Base-by-base conservation (phyloP, 2,113 vertebrate genomes). In the Cettia cetti region DNA sequence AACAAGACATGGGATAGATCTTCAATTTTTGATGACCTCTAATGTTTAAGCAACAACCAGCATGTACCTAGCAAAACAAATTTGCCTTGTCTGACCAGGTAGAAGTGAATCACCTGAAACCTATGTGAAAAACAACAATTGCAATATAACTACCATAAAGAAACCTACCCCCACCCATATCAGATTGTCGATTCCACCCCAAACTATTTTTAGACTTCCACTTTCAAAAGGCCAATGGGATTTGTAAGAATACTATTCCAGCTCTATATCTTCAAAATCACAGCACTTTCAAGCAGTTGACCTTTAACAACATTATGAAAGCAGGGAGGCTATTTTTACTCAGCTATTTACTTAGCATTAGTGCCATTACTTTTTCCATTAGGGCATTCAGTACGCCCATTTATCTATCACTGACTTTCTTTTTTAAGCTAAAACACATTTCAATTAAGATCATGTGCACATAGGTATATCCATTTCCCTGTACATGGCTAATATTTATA, bases 361-460 rank as follows among this genome's bases (percentile, higher is more conserved):
- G 75, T 93, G 68, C 64, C 64, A 83, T 83, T 94, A 82, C 50
- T 94, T 86, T 95, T 95, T 96, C 94, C 92, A 86, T 96, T 92
- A 94, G 56, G 4, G 31, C 66, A 94, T 66, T 82, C 63, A 84
- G 35, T n/a, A 86, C 15, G 79, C 19, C 26, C 75, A 59, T 56
- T 95, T 95, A 89, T 57, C 63, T 60, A 61, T 6, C 1, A 80
- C 18, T 40, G 33, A 18, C 54, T 78, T 76, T 82, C 81, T 59
- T 78, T 85, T 79, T 65, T 40, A 83, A 61, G 84, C 35, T 82
- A 76, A 42, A 93, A 14, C 20, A 83, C 20, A 63, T 60, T 94
- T 96, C 57, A 75, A 57, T 91, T 86, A 86, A 90, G 71, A 91
- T 84, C 44, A 84, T 93, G 83, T 21, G 50, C 65, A 93, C 40